A percentile compares a stretch with the other conserved stretches of the same genome.
Evolutionary conservation across 2,113 vertebrate genomes (phyloP).

Genomic region (Sakesphorus luctuosus): DNA sequence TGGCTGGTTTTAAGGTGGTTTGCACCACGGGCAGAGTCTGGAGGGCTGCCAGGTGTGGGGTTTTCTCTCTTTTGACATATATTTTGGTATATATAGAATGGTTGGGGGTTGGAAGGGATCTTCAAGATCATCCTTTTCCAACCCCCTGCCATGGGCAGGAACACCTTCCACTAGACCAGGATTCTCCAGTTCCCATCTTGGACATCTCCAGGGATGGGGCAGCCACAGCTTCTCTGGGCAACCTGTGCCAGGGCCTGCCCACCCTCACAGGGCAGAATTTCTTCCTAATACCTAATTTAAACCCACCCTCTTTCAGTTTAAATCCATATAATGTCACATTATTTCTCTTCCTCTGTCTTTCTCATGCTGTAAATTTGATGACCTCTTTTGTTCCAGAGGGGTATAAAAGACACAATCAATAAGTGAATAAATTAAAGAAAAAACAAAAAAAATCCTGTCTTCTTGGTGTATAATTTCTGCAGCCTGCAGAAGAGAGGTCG

Average conservation of each 20-base stretch:
- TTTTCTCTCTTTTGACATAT: not conserved
- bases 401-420: not conserved
- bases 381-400: not conserved
- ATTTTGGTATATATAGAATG: not conserved
- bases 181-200: not conserved
- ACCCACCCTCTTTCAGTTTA: not conserved
- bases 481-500: not conserved
- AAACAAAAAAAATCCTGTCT: not conserved
- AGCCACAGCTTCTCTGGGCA: not conserved
- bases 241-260: fast-evolving
- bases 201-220: not conserved
- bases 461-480: not conserved
- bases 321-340: not conserved
- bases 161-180: not conserved
- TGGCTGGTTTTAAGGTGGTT: not conserved
- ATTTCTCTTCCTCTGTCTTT: not conserved
- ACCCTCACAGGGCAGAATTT: fast-evolving
- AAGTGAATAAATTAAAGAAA: not conserved
- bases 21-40: not conserved
- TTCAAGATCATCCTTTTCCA: not conserved
- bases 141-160: not conserved
- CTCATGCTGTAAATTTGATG: not conserved
- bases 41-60: fast-evolving
- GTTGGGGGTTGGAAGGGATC: fast-evolving
- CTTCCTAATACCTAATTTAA: not conserved